phyloP scores from a whole-genome alignment of 2,113 vertebrate genomes.

The Percopsis transmontana region DNA sequence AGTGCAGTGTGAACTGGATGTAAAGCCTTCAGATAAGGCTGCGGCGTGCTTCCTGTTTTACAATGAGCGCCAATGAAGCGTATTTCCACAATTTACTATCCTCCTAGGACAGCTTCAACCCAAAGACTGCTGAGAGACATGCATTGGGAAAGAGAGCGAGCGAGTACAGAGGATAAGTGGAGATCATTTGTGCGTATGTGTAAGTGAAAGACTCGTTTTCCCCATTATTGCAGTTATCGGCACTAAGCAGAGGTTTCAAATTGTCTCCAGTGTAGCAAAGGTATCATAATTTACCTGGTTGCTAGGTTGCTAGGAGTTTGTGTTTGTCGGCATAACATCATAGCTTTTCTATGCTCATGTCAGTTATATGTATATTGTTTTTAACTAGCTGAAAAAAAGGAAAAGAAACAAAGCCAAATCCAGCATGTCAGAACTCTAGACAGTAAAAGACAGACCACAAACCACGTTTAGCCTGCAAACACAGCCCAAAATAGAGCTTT shows the following conservation, averaged over 20 bases:
- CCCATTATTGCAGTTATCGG: not conserved
- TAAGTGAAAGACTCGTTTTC: not conserved
- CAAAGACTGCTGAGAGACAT: not conserved
- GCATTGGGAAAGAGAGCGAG: not conserved
- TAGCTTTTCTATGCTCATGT: slow-evolving; percentile 28
- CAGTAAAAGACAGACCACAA: slow-evolving; percentile 34
- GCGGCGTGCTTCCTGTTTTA: slow-evolving; percentile 57
- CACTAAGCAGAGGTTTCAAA: not conserved
- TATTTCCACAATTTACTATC: slow-evolving; percentile 36
- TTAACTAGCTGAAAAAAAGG: slow-evolving; percentile 9
- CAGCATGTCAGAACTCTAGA: not conserved
- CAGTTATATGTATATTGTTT: slow-evolving; percentile 16
- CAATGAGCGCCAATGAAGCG: slow-evolving; percentile 35
- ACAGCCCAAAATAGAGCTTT: slow-evolving; percentile 27
- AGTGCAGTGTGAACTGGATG: slow-evolving; percentile 29
- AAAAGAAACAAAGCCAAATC: slow-evolving; percentile 21
- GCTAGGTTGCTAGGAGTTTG: not conserved
- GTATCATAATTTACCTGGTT: not conserved
- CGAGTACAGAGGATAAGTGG: too few species aligned
- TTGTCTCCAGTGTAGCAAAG: not conserved
- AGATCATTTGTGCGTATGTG: too few species aligned
- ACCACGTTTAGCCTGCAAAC: slow-evolving; percentile 23
- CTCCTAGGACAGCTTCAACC: slow-evolving; percentile 5
- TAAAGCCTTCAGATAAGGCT: slow-evolving; percentile 59
- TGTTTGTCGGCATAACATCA: not conserved